A percentile compares a stretch with the other conserved stretches of the same genome.
Conservation (phyloP, 1,140 invertebrate species). For the Cydia fagiglandana region DNA sequence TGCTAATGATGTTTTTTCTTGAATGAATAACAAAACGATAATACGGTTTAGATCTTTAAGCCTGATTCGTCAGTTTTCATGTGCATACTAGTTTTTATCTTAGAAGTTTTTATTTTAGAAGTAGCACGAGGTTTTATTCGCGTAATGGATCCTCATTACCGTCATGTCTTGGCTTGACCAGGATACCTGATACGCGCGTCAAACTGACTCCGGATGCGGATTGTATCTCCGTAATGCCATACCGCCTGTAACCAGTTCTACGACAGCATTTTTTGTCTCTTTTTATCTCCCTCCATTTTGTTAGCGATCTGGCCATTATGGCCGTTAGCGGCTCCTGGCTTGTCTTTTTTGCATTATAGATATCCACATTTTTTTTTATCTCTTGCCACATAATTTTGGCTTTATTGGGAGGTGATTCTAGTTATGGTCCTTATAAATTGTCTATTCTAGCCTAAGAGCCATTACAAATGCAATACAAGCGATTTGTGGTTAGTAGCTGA, state of each 20-base stretch:
- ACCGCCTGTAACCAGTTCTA: constrained; percentile 51
- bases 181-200: constrained; percentile 60
- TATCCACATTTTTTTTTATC: constrained; percentile 33
- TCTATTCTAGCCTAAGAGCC: no score
- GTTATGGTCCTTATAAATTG: no score
- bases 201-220: constrained; percentile 62
- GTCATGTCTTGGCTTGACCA: not conserved
- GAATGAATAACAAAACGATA: no score
- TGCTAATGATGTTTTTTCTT: no score
- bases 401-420: no score
- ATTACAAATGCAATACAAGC: no score
- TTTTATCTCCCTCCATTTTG: constrained; percentile 51
- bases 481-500: no score
- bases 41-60: no score
- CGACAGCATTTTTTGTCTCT: constrained; percentile 46
- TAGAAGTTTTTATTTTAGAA: not conserved
- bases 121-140: not conserved
- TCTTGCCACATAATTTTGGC: constrained; percentile 7
- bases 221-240: constrained; percentile 46
- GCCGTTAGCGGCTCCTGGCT: constrained; percentile 41
- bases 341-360: constrained; percentile 26
- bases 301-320: constrained; percentile 45
- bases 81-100: not conserved
- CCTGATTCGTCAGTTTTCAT: no score
- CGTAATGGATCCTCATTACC: constrained; percentile 24